Base-by-base conservation (phyloP, 1,140 invertebrate genomes). In the Ptiloglossa arizonensis region DNA sequence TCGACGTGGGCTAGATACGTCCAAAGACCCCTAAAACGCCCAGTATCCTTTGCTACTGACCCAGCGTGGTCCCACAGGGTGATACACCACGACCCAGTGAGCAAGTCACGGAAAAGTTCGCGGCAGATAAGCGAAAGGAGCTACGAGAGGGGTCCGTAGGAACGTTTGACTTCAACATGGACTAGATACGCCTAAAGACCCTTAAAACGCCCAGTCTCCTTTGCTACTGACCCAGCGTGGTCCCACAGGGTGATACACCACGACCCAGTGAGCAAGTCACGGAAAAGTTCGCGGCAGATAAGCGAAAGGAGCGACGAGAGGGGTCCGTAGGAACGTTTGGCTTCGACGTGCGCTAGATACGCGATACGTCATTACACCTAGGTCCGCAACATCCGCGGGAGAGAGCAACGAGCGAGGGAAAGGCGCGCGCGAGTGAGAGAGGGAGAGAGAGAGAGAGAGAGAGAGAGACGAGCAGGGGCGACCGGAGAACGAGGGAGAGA, bases 321-420 rank as follows among this genome's bases (percentile, higher is more conserved):
- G 46, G 52, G 64, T 80, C 74, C 41, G 27, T 27, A 81, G 78
- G 80, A 60, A 63, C 78, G 68, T 80, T 64, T 52, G 68, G 71
- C 71, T 76, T 76, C 67, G 73, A 67, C 63, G 57, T 56, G 69
- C 71, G 72, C 70, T 80, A 75, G 74, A 80, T 74, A 82, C 80
- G 72, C 69, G 86, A 85, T 87, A 87, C 78, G 69, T 77, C 73
- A 79, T 86, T 81, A 85, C 81, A 73, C 79, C 80, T 80, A 71
- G 67, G 73, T 74, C 79, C 69, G 66, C 86, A 91, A 89, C 89
- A 85, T 62, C 80, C 80, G 56, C 38, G 70, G 15, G 17, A 46
- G 29, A 66, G 56, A 50, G 32, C 19, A 32, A 79, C 52, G 52
- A 6, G 85, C 83, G 85, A 88, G 85, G 35, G 70, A 41, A 24